A percentile compares a stretch with the other conserved stretches of the same genome.
Evolutionary conservation across 2,113 vertebrate genomes (phyloP).

Genomic region (Malurus cyaneus): DNA sequence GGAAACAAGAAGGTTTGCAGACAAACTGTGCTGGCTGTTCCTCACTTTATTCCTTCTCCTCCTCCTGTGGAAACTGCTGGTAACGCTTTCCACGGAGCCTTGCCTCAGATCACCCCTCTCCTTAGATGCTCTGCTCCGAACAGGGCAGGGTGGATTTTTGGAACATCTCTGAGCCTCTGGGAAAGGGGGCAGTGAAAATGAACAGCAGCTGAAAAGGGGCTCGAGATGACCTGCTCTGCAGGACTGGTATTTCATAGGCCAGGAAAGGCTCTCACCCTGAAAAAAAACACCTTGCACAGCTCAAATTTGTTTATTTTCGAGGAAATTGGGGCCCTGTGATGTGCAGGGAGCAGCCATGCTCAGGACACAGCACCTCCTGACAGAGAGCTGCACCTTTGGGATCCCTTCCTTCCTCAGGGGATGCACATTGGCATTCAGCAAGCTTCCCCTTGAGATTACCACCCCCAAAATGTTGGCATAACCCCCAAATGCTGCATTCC

Average conservation of each 20-base stretch:
- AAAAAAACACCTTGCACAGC: neutral
- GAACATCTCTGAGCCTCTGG: neutral
- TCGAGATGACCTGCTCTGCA: neutral
- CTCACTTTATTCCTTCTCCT: neutral
- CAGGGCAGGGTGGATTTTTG: neutral
- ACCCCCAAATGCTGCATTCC: neutral
- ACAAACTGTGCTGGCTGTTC: neutral
- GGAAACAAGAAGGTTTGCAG: neutral
- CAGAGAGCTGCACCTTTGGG: neutral
- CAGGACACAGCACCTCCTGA: neutral
- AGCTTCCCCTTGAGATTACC: neutral
- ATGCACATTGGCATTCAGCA: neutral
- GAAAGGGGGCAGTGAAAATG: neutral
- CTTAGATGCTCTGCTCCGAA: neutral
- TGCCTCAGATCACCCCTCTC: conserved; percentile 25
- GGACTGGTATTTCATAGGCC: neutral
- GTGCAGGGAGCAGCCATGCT: neutral
- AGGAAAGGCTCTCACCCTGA: neutral
- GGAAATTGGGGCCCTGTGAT: neutral
- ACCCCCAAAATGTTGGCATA: neutral
- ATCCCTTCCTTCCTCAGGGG: neutral
- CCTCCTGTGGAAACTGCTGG: neutral
- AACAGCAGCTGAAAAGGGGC: neutral
- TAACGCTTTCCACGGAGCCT: neutral
- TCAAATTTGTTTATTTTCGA: neutral